Base-by-base conservation (phyloP, 2,113 vertebrate species). In the Hoplias malabaricus region DNA sequence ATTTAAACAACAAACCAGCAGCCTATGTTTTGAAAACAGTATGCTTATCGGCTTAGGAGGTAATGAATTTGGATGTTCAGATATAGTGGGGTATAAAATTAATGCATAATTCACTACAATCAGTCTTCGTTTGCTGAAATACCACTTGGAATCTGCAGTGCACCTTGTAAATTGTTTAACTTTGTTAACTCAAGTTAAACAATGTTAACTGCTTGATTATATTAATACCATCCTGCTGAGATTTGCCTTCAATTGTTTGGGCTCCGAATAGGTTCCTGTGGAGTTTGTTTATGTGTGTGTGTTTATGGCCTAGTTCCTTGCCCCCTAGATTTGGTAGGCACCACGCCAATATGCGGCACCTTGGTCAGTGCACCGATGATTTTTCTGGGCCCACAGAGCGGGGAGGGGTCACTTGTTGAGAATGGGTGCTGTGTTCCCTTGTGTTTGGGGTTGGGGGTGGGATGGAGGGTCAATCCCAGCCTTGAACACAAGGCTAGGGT, bases 371-470 rank as follows among this genome's bases (percentile, higher is more conserved):
- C 69, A 78, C 63, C 4, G 4, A 4, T 0, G n/a, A 3, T 48
- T 48, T n/a, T 61, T 68, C 61, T 19, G 57, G 9, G 56, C 10
- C 54, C 21, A n/a, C n/a, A 0, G 2, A 36, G 50, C 42, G 10
- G 7, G 23, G 40, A 43, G 12, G 54, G 12, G 57, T 36, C 70
- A 34, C n/a, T 12, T 16, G 13, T 33, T 7, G 34, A 50, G 59
- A 66, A 71, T 66, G 21, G 56, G 68, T 48, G 31, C 31, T 75
- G 67, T 79, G 80, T 78, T 56, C 65, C 12, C 59, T 57, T 46
- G 56, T 27, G 16, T 57, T 78, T 56, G 29, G 42, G 12, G 34
- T 54, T 13, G 10, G 65, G 53, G 61, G 0, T 27, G 43, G 34
- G 53, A 23, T 34, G 33, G 27, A 50, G 56, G 65, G 38, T 43